These are phyloP conservation scores for Crossoptilon crossoptilon DNA, from an alignment of 2,797 vertebrate genomes.

Conservation along the genomic window DNA sequence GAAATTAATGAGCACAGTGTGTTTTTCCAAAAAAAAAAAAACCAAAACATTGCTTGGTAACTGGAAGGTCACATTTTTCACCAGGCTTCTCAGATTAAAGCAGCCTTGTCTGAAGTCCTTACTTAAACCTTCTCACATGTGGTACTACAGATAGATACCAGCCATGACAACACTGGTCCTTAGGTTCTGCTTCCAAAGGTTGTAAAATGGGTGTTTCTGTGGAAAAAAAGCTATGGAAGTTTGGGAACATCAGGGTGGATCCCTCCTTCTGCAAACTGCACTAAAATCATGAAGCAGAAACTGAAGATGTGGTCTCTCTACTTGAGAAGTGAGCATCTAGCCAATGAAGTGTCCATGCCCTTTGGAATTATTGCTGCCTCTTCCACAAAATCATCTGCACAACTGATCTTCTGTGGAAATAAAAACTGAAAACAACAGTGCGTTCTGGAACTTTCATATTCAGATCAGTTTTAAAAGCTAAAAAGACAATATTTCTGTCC, in stretches of 20 bases:
- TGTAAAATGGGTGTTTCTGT: neutral
- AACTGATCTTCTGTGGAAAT: accelerated
- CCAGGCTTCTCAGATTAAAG: neutral
- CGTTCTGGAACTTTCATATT: neutral
- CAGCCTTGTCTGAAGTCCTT: neutral
- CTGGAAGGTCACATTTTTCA: neutral
- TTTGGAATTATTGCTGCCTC: neutral
- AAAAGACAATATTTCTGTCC: neutral
- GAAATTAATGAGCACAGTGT: neutral
- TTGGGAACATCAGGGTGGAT: neutral
- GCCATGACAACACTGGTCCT: neutral
- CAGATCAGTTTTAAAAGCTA: neutral
- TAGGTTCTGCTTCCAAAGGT: conserved; percentile 2
- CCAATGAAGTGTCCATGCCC: neutral
- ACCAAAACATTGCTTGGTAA: neutral
- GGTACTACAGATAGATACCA: neutral
- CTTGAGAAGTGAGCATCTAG: neutral
- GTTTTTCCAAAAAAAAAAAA: neutral
- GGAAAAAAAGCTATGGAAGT: neutral
- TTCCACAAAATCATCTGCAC: neutral
- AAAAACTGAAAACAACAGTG: neutral
- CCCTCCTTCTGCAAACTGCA: neutral
- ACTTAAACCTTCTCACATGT: neutral
- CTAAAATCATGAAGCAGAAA: neutral
- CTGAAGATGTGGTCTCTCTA: neutral